A percentile compares a stretch with the other conserved stretches of the same genome.
These are phyloP conservation scores for Gastracanthus pulcherrimus DNA, from an alignment of 2,888 invertebrate genomes.

Conservation along the genomic window DNA sequence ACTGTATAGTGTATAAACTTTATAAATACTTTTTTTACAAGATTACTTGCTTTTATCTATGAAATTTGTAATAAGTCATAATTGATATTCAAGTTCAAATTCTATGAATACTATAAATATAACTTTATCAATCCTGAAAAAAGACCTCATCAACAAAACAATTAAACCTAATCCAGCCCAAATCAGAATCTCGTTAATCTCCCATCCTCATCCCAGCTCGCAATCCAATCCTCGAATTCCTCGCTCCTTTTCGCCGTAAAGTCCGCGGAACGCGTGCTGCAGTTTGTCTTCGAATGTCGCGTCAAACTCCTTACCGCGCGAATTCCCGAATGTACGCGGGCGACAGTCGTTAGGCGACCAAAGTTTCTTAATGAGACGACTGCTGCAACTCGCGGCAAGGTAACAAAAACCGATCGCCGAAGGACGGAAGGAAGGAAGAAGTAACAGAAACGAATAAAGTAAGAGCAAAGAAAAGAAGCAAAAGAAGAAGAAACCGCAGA, in stretches of 20 bases:
- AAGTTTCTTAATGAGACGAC: constrained; percentile 56
- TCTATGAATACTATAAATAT: no score
- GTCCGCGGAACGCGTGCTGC: not conserved
- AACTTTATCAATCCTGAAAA: no score
- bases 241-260: not conserved
- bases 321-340: constrained; percentile 33
- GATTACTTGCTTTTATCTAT: no score
- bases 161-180: not conserved
- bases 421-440: constrained; percentile 34
- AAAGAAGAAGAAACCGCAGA: constrained; percentile 10
- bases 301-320: constrained; percentile 22
- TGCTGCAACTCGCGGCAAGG: not conserved
- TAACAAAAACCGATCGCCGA: constrained; percentile 41
- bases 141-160: no score
- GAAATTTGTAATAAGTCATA: no score
- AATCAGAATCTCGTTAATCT: not conserved
- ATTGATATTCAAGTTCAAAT: no score
- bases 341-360: constrained; percentile 12
- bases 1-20: no score
- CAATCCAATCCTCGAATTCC: not conserved
- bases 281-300: constrained; percentile 7
- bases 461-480: constrained; percentile 25
- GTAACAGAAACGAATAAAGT: constrained; percentile 50
- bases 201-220: no score
- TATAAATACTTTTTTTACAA: no score